A percentile compares a stretch with the other conserved stretches of the same genome.
These are phyloP conservation scores for Drosophila ohnishii DNA, from an alignment of 1,140 invertebrate genomes.

Conservation along the genomic window DNA sequence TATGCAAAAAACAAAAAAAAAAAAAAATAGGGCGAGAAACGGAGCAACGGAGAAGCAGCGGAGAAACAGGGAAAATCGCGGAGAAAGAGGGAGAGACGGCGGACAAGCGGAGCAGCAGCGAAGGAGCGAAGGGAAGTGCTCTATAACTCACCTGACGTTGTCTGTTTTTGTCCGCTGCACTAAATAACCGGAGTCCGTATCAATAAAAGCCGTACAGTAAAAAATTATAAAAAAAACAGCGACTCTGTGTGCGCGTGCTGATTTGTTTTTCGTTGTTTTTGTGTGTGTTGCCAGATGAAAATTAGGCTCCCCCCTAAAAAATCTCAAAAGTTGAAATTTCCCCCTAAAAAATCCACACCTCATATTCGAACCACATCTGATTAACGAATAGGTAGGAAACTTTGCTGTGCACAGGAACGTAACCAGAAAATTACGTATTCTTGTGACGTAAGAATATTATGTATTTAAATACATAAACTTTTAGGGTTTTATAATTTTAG, in stretches of 20 bases:
- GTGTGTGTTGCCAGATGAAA: not conserved
- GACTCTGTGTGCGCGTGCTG: slow-evolving; percentile 30
- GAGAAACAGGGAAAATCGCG: slow-evolving; percentile 12
- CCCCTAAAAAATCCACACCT: too few species aligned
- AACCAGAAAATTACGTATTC: too few species aligned
- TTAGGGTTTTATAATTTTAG: too few species aligned
- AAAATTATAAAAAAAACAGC: slow-evolving; percentile 32
- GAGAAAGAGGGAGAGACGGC: slow-evolving; percentile 10
- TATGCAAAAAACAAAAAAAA: slow-evolving; percentile 50
- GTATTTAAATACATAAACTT: too few species aligned
- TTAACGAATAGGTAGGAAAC: too few species aligned
- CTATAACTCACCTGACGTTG: slow-evolving; percentile 27
- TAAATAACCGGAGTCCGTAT: slow-evolving; percentile 20
- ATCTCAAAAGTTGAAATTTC: too few species aligned
- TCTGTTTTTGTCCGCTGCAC: slow-evolving; percentile 9
- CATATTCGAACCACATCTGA: too few species aligned
- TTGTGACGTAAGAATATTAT: too few species aligned
- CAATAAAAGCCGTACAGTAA: slow-evolving; percentile 26
- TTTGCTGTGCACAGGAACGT: too few species aligned
- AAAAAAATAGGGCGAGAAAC: slow-evolving; percentile 17
- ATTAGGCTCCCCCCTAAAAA: too few species aligned
- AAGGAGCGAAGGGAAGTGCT: not conserved
- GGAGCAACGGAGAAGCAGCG: slow-evolving; percentile 10
- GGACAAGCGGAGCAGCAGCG: slow-evolving; percentile 1
- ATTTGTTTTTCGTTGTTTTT: slow-evolving; percentile 29